Base-by-base conservation (phyloP, 2,888 invertebrate genomes). In the Catonia carolina region DNA sequence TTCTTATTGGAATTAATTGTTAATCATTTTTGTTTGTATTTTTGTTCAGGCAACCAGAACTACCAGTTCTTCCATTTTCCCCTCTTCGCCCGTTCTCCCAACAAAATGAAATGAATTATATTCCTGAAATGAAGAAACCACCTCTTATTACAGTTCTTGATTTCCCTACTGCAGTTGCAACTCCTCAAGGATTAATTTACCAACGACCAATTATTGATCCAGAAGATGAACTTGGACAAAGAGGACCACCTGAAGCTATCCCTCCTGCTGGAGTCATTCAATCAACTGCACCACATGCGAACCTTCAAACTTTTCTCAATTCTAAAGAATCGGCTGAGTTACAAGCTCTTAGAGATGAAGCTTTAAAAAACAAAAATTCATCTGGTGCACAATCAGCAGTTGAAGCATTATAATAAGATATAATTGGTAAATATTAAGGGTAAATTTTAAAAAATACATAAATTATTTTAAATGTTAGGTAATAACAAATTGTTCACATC, bases 181-280 rank as follows among this genome's bases (percentile, higher is more conserved):
- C 63, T 5, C 68, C 68, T 3, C 61, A 62, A 20, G 60, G 64
- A 2, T 61, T 65, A 18, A 63, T 58, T 63, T 53, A 58, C 59
- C 67, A 65, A 60, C 66, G 65, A 10, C 59, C 63, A 7, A 31
- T 52, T 18, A 45, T 56, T 18, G 66, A 65, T 33, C 60, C 64
- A 10, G 63, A 62, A 35, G 59, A 58, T 12, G 65, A 65, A 35
- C 61, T 67, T 27, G 67, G 65, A 17, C 66, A 67, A 61, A 59
- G 68, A 41, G 64, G 65, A 33, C 67, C 67, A 0, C 68, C 68
- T 1, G 67, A 69, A 49, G 70, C 71, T 2, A 64, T 74, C 36
- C 69, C 71, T n/a, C 75, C 75, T 12, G 74, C 73, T 2, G 75
- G 75, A 12, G 75, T 75, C 54, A 72, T 74, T 2, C 74, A 75